These are phyloP conservation scores for Ciconia nigra DNA, from an alignment of 2,797 vertebrate genomes.

Conservation along the genomic window DNA sequence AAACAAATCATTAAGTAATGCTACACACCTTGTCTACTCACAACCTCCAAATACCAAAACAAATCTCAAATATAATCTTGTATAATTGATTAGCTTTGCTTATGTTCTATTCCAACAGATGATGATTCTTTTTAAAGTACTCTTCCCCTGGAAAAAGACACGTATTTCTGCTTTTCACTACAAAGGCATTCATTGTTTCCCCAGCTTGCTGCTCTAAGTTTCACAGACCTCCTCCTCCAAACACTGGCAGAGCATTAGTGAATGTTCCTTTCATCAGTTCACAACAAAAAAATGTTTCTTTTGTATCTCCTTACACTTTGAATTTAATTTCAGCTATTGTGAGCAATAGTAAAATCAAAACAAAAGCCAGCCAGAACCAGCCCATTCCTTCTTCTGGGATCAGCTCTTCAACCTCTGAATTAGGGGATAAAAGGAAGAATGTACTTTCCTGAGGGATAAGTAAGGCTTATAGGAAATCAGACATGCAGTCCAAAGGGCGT, in stretches of 20 bases:
- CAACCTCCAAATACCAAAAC: neutral
- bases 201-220: neutral
- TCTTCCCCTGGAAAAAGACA: neutral
- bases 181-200: slow-evolving; percentile 45
- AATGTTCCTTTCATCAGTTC: slow-evolving; percentile 23
- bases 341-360: neutral
- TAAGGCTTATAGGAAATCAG: neutral
- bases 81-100: neutral
- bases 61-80: neutral
- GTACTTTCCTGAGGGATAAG: neutral
- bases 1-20: neutral
- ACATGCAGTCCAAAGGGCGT: neutral
- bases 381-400: neutral
- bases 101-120: neutral
- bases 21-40: neutral
- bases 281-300: slow-evolving; percentile 10
- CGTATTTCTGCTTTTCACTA: neutral
- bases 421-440: neutral
- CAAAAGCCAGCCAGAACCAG: neutral
- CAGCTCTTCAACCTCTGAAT: neutral
- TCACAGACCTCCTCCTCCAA: slow-evolving; percentile 21
- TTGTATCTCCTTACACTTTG: slow-evolving; percentile 17
- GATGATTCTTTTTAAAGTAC: neutral
- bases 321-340: slow-evolving; percentile 9
- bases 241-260: slow-evolving; percentile 2